Conservation (phyloP, 2,888 invertebrate genomes). For the Dinocampus coccinellae region DNA sequence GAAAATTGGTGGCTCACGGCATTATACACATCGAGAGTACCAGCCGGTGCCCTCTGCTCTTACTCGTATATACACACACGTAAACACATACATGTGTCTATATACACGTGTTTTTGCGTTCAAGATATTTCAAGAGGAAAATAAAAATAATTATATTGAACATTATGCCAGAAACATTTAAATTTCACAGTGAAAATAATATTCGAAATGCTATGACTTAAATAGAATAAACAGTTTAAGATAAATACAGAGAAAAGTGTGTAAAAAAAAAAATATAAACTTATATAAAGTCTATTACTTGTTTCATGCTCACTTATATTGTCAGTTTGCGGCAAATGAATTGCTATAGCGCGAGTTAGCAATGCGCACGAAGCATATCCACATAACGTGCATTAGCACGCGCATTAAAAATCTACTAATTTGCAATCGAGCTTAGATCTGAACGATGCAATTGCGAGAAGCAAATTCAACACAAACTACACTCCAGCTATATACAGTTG, state of each 20-base stretch:
- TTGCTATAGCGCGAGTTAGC: constrained; percentile 50
- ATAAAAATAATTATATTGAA: not conserved
- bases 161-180: too few relatives aligned
- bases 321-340: constrained; percentile 47
- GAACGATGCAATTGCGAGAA: constrained; percentile 33
- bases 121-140: not conserved
- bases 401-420: constrained; percentile 62
- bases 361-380: constrained; percentile 58
- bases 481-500: constrained; percentile 46
- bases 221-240: too few relatives aligned
- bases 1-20: constrained; percentile 48
- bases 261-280: too few relatives aligned
- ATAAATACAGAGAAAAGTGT: too few relatives aligned
- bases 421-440: constrained; percentile 63
- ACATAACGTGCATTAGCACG: constrained; percentile 58
- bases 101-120: not conserved
- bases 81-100: not conserved
- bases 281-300: not conserved
- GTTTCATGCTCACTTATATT: not conserved
- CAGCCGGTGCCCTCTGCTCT: constrained; percentile 19
- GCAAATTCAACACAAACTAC: constrained; percentile 44
- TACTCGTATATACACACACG: not conserved
- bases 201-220: too few relatives aligned
- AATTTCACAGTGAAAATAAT: too few relatives aligned
- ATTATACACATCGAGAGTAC: constrained; percentile 26